Evolutionary conservation across 2,113 vertebrate genomes (phyloP).

Genomic region (Plecturocebus donacophilus): DNA sequence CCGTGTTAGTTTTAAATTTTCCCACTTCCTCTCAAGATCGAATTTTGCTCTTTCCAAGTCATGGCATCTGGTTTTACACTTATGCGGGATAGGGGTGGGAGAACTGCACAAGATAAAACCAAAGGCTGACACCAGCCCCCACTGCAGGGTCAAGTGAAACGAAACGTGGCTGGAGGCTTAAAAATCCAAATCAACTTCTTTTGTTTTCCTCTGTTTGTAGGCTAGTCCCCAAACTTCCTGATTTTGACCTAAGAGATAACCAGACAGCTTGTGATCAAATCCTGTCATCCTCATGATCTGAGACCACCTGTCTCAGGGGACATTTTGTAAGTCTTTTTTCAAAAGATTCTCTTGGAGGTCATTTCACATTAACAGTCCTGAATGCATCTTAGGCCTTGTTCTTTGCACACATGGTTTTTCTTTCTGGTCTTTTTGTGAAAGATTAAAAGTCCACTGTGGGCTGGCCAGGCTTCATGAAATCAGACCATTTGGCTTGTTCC

Average conservation of each 20-base stretch:
- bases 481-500: neutral
- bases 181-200: constrained; percentile 15
- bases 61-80: constrained; percentile 49
- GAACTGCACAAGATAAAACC: neutral
- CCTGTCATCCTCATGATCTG: neutral
- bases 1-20: neutral
- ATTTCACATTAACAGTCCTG: neutral
- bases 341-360: neutral
- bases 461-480: neutral
- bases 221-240: constrained; percentile 15
- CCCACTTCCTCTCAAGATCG: constrained; percentile 19
- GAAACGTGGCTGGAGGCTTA: neutral
- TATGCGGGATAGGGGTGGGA: constrained; percentile 45
- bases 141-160: neutral
- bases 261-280: constrained; percentile 17
- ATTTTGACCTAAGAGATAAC: constrained; percentile 57
- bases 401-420: neutral
- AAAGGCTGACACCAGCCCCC: neutral
- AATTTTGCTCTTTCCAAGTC: constrained; percentile 47
- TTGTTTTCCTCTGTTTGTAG: constrained; percentile 33
- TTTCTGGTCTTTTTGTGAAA: neutral
- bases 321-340: neutral
- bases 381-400: neutral
- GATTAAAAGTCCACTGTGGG: neutral
- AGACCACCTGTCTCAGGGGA: neutral